Evolutionary conservation across 2,888 invertebrate species (phyloP).

Genomic region (Hydraecia micacea): DNA sequence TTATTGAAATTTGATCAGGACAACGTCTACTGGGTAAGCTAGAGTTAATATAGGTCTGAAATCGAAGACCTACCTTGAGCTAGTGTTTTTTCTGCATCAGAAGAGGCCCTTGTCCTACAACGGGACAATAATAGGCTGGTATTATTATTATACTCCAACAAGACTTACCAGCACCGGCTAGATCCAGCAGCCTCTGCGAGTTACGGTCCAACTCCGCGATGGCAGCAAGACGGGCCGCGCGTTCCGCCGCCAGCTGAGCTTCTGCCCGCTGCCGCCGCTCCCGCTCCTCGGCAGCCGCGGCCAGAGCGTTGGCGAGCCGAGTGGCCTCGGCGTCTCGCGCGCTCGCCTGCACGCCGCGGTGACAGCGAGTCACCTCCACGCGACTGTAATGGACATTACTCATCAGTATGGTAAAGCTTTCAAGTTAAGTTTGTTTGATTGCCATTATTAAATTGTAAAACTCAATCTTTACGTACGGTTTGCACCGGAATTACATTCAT

Average conservation of each 20-base stretch:
- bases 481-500: slow-evolving; percentile 21
- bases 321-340: slow-evolving; percentile 92
- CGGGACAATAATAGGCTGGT: background rate
- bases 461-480: background rate
- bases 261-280: slow-evolving; percentile 90
- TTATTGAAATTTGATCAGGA: too few species aligned
- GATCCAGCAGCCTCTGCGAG: slow-evolving; percentile 92
- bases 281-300: slow-evolving; percentile 91
- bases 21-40: too few species aligned
- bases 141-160: background rate
- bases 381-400: slow-evolving; percentile 70
- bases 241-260: slow-evolving; percentile 92
- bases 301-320: slow-evolving; percentile 90
- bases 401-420: background rate
- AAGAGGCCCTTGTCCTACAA: background rate
- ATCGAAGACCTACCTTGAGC: too few species aligned
- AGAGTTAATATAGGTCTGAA: too few species aligned
- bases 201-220: slow-evolving; percentile 94
- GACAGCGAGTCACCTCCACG: slow-evolving; percentile 86
- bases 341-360: slow-evolving; percentile 92
- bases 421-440: background rate
- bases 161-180: slow-evolving; percentile 87
- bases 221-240: slow-evolving; percentile 93
- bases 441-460: background rate
- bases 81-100: background rate